Percentiles rank a stretch among this genome's conserved stretches.
Evolutionary conservation across 1,140 invertebrate species (phyloP).

Genomic region (Papilio polyxenes): DNA sequence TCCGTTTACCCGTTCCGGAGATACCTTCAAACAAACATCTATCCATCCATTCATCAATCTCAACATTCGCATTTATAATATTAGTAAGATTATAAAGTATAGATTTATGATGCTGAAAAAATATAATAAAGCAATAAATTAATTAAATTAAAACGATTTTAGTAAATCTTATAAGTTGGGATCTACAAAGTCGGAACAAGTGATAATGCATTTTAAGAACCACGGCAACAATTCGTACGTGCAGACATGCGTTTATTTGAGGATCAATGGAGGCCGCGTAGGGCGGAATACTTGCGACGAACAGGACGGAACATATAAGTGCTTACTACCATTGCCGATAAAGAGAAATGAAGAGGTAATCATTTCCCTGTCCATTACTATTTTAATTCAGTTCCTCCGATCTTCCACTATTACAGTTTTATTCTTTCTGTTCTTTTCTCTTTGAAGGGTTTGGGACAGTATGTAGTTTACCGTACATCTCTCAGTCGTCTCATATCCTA

Average conservation of each 20-base stretch:
- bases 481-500: too few relatives aligned
- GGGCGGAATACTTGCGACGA: conserved; percentile 19
- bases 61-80: too few relatives aligned
- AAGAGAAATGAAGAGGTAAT: conserved; percentile 43
- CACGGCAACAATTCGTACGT: conserved; percentile 45
- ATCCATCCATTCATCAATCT: too few relatives aligned
- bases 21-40: too few relatives aligned
- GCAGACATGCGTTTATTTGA: conserved; percentile 46
- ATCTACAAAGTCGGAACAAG: conserved; percentile 43
- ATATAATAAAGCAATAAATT: too few relatives aligned
- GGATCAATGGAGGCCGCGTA: conserved; percentile 45
- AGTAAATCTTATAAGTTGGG: conserved; percentile 44
- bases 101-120: too few relatives aligned
- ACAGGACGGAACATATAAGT: conserved; percentile 32
- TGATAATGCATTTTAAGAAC: conserved; percentile 45
- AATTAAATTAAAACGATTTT: not conserved
- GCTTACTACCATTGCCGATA: conserved; percentile 40
- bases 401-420: not conserved
- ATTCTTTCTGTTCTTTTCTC: too few relatives aligned
- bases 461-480: too few relatives aligned
- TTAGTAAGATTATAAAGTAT: too few relatives aligned
- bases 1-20: too few relatives aligned
- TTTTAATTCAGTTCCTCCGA: not conserved
- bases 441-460: too few relatives aligned
- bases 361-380: not conserved